Conservation (phyloP, 2,113 vertebrate genomes). For the Peromyscus polionotus region DNA sequence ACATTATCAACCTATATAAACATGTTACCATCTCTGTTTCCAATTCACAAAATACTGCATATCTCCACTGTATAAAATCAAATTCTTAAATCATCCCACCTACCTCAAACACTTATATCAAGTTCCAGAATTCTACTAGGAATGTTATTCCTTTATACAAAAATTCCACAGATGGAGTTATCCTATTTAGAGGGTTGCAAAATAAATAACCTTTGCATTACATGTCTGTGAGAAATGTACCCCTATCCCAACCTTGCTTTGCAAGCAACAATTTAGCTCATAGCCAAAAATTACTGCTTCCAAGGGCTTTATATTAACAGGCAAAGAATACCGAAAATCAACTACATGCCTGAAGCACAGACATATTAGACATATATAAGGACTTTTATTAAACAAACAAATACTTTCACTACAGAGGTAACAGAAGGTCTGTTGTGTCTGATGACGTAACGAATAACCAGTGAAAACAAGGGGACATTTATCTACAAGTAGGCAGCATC, state of each 20-base stretch:
- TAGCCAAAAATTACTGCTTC: background rate
- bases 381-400: background rate
- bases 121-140: background rate
- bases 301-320: background rate
- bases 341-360: background rate
- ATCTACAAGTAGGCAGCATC: background rate
- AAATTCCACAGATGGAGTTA: too few relatives aligned
- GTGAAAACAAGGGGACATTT: background rate
- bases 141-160: too few relatives aligned
- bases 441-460: background rate
- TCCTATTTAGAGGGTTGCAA: background rate
- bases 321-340: background rate
- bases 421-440: background rate
- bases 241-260: background rate
- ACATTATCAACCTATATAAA: background rate
- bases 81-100: slow-evolving; percentile 7
- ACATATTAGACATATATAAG: background rate
- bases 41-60: background rate
- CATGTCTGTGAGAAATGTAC: background rate
- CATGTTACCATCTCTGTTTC: background rate
- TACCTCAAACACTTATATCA: slow-evolving; percentile 21
- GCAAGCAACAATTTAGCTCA: background rate
- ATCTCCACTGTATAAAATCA: background rate
- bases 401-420: background rate
- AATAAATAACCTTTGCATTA: background rate